A percentile compares a stretch with the other conserved stretches of the same genome.
phyloP scores from a whole-genome alignment of 2,113 vertebrate species.

The Pseudonaja textilis region DNA sequence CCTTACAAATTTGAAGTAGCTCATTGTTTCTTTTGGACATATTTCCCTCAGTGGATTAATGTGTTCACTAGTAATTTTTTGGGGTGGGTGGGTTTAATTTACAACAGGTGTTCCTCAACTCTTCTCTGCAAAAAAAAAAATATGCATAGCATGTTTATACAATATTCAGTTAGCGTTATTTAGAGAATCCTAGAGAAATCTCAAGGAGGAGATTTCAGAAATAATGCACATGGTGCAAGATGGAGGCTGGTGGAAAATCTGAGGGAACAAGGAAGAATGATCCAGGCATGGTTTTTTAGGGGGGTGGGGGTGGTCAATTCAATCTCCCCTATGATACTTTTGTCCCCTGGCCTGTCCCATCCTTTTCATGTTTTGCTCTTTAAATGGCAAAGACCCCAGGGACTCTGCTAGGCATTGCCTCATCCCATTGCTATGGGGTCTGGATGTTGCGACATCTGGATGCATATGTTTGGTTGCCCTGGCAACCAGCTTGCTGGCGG shows the following conservation, averaged over 20 bases:
- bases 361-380: background rate
- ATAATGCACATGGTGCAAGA: background rate
- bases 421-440: slow-evolving; percentile 67
- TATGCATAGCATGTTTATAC: background rate
- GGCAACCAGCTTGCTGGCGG: slow-evolving; percentile 56
- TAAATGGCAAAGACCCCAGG: slow-evolving; percentile 1
- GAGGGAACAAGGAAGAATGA: background rate
- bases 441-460: slow-evolving; percentile 67
- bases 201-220: background rate
- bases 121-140: background rate
- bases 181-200: background rate
- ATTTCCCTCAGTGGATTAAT: background rate
- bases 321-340: too few relatives aligned
- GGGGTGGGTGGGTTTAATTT: background rate
- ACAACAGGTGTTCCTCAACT: background rate
- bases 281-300: too few relatives aligned
- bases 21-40: background rate
- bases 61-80: background rate
- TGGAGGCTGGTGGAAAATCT: slow-evolving; percentile 3
- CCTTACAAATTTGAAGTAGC: background rate
- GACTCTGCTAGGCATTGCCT: slow-evolving; percentile 41
- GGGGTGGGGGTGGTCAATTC: background rate
- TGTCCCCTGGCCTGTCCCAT: background rate
- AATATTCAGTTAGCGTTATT: background rate
- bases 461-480: slow-evolving; percentile 70